Base-by-base conservation (phyloP, 2,888 invertebrate genomes). In the Polydrusus cervinus region DNA sequence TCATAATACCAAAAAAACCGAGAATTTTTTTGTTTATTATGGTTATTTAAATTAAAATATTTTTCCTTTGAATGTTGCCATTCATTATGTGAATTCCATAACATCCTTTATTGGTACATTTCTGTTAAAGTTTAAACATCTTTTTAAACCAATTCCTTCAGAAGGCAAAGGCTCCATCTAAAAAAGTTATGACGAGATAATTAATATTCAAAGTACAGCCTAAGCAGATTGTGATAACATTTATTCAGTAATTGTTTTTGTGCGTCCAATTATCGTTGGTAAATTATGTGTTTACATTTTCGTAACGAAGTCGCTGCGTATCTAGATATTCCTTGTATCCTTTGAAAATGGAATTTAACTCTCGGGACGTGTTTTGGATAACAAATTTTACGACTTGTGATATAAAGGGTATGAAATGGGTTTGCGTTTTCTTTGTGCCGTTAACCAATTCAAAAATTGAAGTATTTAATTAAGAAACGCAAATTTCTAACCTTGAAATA, bases 271-370 rank as follows among this genome's bases (percentile, higher is more conserved):
- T 60, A 60, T 60, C 38, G 57, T 38, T 38, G 38, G 57, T 38
- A 60, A 60, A 60, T 60, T 60, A 60, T 60, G 55, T 55, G 57
- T 60, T 60, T 60, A 60, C 57, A 60, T 60, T 60, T 60, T 60
- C 57, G 38, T 38, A 60, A 38, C 53, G 30, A 30, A 53, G 30
- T 30, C 51, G 11, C 13, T 34, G 57, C 38, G 34, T 60, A 60
- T 60, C 57, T 38, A 18, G 57, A 60, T 60, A 38, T 60, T 16
- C 57, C 20, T 34, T 38, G 57, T 60, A 38, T 60, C 57, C 57
- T 60, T 60, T 38, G 57, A 60, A 60, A 60, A 60, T 60, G 57
- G 40, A 60, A 60, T 60, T 60, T 40, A 30, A 53, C 57, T 38
- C 14, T 38, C 0, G 57, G 57, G 38, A 60, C 38, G 57, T 34